phyloP scores from a whole-genome alignment of 2,113 vertebrate species.

The Tyrannus savana region DNA sequence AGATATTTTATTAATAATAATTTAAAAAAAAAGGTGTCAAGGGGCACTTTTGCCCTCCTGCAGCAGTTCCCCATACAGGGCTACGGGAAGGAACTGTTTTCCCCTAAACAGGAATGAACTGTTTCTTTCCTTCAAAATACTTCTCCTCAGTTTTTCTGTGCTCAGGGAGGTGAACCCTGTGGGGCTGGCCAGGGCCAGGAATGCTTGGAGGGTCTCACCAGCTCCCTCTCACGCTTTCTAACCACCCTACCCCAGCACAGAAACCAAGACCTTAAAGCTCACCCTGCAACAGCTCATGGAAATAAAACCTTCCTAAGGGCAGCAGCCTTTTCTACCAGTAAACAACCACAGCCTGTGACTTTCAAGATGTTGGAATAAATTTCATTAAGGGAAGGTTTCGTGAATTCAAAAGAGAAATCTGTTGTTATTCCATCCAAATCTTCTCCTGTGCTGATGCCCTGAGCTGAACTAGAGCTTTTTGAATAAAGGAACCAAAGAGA shows the following conservation, averaged over 20 bases:
- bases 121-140: neutral
- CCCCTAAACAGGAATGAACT: neutral
- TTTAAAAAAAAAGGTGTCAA: too few relatives aligned
- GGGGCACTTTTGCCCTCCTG: neutral
- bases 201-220: neutral
- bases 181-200: neutral
- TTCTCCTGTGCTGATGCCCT: neutral
- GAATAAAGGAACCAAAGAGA: conserved; percentile 21
- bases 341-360: neutral
- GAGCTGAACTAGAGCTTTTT: conserved; percentile 12
- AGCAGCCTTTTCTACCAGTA: neutral
- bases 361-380: neutral
- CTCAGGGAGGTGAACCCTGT: neutral
- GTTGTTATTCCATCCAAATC: neutral
- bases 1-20: neutral
- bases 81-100: neutral
- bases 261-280: neutral
- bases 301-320: neutral
- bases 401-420: neutral
- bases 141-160: neutral
- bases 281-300: neutral
- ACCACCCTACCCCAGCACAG: neutral
- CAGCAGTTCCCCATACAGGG: neutral
- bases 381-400: conserved; percentile 7
- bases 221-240: neutral